These are phyloP conservation scores for Trypoxylus dichotomus DNA, from an alignment of 1,140 invertebrate species.

Conservation along the genomic window DNA sequence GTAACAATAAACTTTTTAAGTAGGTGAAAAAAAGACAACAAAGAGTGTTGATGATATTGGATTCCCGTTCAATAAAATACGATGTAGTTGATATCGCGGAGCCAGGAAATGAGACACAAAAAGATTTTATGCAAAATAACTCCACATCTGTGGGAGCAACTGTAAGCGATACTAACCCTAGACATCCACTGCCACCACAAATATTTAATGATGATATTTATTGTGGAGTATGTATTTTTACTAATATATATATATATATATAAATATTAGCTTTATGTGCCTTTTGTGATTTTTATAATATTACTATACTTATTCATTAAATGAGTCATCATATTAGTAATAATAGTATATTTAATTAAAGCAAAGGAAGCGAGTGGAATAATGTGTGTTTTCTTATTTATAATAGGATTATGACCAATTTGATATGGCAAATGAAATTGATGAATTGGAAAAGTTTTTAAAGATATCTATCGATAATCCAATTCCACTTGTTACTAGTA, in stretches of 20 bases:
- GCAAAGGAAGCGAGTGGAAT: background rate
- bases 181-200: conserved; percentile 80
- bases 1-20: conserved; percentile 1
- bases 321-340: background rate
- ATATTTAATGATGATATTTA: conserved; percentile 92
- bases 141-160: conserved; percentile 75
- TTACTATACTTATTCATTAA: background rate
- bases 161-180: conserved; percentile 61
- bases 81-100: conserved; percentile 91
- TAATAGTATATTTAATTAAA: background rate
- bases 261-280: too few relatives aligned
- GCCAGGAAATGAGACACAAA: conserved; percentile 82
- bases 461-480: conserved; percentile 60
- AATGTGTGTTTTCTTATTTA: background rate
- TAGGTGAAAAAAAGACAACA: conserved; percentile 95
- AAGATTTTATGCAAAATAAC: conserved; percentile 91
- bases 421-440: conserved; percentile 88
- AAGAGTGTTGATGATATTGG: conserved; percentile 86
- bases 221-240: conserved; percentile 75
- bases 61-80: conserved; percentile 86
- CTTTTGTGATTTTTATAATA: background rate
- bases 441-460: conserved; percentile 83
- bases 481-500: conserved; percentile 37
- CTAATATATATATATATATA: conserved; percentile 30
- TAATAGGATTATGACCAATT: conserved; percentile 89